Base-by-base conservation (phyloP, 1,140 invertebrate genomes). In the Euwallacea fornicatus region DNA sequence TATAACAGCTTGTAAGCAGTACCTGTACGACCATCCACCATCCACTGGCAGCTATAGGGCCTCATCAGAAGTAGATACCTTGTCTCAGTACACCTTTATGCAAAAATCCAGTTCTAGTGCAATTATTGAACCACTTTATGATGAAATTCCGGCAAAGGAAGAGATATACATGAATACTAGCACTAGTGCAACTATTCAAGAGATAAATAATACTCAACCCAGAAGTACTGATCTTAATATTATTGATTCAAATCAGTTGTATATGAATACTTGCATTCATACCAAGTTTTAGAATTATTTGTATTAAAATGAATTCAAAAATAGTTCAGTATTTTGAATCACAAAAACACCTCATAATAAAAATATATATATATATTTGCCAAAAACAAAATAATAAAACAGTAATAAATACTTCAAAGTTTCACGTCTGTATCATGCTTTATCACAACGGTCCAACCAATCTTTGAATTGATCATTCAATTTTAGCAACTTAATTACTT, bases 1-100 rank as follows among this genome's bases (percentile, higher is more conserved):
- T 50, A 11, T 6, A 50, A 13, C 54, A 56, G 54, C 9, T 50
- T 50, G 46, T 8, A 56, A 21, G 54, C 73, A 76, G 8, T 75
- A 74, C 60, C 61, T 75, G 6, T 80, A 80, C 67, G 79, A 80
- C 47, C 77, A 79, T 71, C 79, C 78, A 46, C 79, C 78, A n/a
- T 79, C 78, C 7, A 77, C 75, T n/a, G 75, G 76, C 21, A 79
- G 77, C 65, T 78, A 77, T 56, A 65, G 79, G 65, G 76, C 78
- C 6, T 75, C 76, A 7, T 76, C 76, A 9, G 71, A 75, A 6
- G 69, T 76, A 10, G 77, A 78, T 11, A 47, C 69, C 33, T 11
- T 65, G 16, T 71, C 63, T 0, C 62, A 66, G 54, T 71, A 71
- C 63, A 71, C 50, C 41, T 47, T 58, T 47, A 58, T 42, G 33